Percentiles rank a stretch among this genome's conserved stretches.
Conservation (phyloP, 2,888 invertebrate species). For the Periphyllus acericola region DNA sequence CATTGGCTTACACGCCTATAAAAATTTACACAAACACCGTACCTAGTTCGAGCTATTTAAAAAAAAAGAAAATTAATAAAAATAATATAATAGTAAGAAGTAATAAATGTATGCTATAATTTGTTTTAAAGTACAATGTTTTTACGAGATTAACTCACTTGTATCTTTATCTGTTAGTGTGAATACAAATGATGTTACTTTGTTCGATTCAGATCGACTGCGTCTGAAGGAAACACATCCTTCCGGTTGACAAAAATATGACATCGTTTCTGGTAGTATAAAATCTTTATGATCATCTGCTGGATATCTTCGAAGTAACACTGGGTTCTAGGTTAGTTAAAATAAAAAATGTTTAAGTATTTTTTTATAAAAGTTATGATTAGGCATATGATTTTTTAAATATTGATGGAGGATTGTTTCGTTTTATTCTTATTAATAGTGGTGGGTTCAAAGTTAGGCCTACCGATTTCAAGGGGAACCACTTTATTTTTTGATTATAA, state of each 20-base stretch:
- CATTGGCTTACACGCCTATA: constrained; percentile 76
- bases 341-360: neutral
- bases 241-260: constrained; percentile 99
- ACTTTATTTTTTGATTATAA: too few relatives aligned
- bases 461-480: too few relatives aligned
- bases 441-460: too few relatives aligned
- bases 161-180: constrained; percentile 99
- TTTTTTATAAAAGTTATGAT: too few relatives aligned
- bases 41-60: constrained; percentile 82
- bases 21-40: constrained; percentile 98
- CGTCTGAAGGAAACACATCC: constrained; percentile 95
- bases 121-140: neutral
- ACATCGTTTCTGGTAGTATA: constrained; percentile 96
- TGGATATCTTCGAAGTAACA: constrained; percentile 93
- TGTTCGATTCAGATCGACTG: constrained; percentile 82
- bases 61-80: constrained; percentile 20
- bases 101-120: neutral
- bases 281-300: constrained; percentile 97
- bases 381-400: too few relatives aligned
- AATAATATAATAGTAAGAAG: neutral
- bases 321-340: constrained; percentile 77
- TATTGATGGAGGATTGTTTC: too few relatives aligned
- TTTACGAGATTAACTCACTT: constrained; percentile 70
- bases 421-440: too few relatives aligned
- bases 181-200: constrained; percentile 97